Evolutionary conservation across 2,113 vertebrate species (phyloP), one percentile per base, ranked within the genome.

Genomic region (Phalacrocorax aristotelis): DNA sequence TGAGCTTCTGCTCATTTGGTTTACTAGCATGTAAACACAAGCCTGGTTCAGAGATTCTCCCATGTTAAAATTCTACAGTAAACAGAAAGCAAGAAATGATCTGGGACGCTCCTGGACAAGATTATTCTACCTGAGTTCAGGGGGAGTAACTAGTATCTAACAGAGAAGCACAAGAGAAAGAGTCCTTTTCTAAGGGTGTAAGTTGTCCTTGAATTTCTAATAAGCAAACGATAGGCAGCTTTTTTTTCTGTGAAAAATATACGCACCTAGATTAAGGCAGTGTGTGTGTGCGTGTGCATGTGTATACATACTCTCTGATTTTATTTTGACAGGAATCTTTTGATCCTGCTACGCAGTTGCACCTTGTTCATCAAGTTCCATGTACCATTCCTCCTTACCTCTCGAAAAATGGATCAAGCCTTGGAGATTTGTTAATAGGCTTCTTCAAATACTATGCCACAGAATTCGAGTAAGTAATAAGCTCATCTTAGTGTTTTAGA

Each of bases 401-500:
- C 89, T 99, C 99, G 81, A 98, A 98, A 97, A 99, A 99, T 95
- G 97, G 97, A 90, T 99, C 98, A 32, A 98, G 98, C 85, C 98
- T 99, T 93, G 99, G 99, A 85, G 98, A 99, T 69, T 98, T 99
- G 83, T 96, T 99, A 74, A 90, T 99, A 96, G 99, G 99, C 93
- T 99, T 99, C 98, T 98, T 99, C 91, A 98, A 98, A 97, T 99
- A 99, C 91, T 99, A 99, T 96, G 98, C 99, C 89, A 98, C 98
- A 75, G 97, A 98, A 94, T 99, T 99, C 98, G 99, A 99, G 99
- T 99, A 98, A 98, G 98, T 98, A 95, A 84, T 83, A 80, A 93
- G 60, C 27, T 55, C 4, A 44, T 78, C 15, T 57, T 55, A 78
- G 36, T 68, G 18, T 54, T 72, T 79, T 76, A 68, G 36, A 89